These are phyloP conservation scores for Orthosia gracilis DNA, from an alignment of 2,888 invertebrate species.

Conservation along the genomic window DNA sequence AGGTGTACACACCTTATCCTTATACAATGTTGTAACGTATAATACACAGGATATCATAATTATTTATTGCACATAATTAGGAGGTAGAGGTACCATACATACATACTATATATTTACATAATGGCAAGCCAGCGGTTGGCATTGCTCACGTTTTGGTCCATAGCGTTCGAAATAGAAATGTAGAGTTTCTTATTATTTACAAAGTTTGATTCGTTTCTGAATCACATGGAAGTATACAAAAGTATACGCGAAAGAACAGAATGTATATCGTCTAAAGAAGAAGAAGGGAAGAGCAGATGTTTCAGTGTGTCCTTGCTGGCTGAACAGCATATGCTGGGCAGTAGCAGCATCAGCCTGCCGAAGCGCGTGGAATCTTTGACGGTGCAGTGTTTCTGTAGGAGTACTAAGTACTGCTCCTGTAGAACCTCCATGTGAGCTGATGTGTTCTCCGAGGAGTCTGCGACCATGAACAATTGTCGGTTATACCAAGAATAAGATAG, in stretches of 20 bases:
- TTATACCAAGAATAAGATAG: not conserved
- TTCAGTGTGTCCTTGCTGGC: conserved; percentile 84
- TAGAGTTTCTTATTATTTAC: conserved; percentile 35
- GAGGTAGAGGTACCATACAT: not conserved
- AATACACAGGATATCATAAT: not conserved
- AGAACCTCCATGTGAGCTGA: conserved; percentile 91
- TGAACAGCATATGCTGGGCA: conserved; percentile 92
- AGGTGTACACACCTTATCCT: not conserved
- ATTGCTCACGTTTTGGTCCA: conserved; percentile 31
- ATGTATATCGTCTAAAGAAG: conserved; percentile 82
- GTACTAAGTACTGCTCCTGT: conserved; percentile 95
- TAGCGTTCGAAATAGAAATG: conserved; percentile 3
- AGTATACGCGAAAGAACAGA: conserved; percentile 80
- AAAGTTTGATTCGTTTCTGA: conserved; percentile 11
- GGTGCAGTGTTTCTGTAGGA: conserved; percentile 94
- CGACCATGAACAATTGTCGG: conserved; percentile 38
- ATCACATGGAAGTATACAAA: conserved; percentile 76
- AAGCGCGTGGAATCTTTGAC: conserved; percentile 91
- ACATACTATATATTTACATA: not conserved
- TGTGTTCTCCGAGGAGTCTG: conserved; percentile 75
- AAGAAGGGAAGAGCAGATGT: conserved; percentile 95
- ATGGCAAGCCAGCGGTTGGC: not conserved
- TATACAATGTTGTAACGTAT: not conserved
- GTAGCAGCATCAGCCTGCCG: conserved; percentile 93
- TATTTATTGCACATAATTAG: conserved; percentile 9